Evolutionary conservation across 2,888 invertebrate species (phyloP).

Genomic region (Sesamia inferens): DNA sequence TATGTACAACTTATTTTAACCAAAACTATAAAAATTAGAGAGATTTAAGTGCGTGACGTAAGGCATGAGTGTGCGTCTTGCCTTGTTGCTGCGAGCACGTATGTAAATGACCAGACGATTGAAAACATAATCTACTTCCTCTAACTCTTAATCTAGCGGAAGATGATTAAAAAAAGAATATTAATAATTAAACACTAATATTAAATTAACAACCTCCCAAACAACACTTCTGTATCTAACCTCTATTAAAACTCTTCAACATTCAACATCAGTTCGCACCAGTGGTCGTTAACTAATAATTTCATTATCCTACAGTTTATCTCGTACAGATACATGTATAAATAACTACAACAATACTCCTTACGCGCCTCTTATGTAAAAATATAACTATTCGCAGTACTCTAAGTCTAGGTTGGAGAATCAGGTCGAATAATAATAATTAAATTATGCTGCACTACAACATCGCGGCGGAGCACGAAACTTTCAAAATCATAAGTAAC

Average conservation of each 20-base stretch:
- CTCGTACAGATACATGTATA: conserved; percentile 66
- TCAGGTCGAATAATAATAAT: conserved; percentile 16
- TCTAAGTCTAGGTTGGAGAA: conserved; percentile 39
- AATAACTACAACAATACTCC: conserved; percentile 76
- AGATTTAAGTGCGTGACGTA: conserved; percentile 79
- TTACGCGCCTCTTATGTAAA: conserved; percentile 82
- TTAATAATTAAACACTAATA: conserved; percentile 74
- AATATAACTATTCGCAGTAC: conserved; percentile 79
- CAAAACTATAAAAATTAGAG: conserved; percentile 81
- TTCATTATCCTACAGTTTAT: conserved; percentile 75
- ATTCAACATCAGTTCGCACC: conserved; percentile 89
- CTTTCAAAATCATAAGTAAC: conserved; percentile 27
- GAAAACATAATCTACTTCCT: conserved; percentile 69
- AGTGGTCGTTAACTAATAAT: conserved; percentile 83
- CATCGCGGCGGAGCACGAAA: conserved; percentile 48
- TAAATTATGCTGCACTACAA: conserved; percentile 53
- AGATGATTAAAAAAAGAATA: conserved; percentile 75
- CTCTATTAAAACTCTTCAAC: conserved; percentile 89
- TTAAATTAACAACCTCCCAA: conserved; percentile 86
- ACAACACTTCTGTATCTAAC: conserved; percentile 82
- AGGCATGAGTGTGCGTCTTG: conserved; percentile 60
- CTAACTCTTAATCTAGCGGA: conserved; percentile 71
- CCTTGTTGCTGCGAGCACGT: conserved; percentile 58
- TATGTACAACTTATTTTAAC: conserved; percentile 80
- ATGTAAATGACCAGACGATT: conserved; percentile 78